Base-by-base conservation (phyloP, 64 coral and sea anemone genomes). In the Acropora tenuis region DNA sequence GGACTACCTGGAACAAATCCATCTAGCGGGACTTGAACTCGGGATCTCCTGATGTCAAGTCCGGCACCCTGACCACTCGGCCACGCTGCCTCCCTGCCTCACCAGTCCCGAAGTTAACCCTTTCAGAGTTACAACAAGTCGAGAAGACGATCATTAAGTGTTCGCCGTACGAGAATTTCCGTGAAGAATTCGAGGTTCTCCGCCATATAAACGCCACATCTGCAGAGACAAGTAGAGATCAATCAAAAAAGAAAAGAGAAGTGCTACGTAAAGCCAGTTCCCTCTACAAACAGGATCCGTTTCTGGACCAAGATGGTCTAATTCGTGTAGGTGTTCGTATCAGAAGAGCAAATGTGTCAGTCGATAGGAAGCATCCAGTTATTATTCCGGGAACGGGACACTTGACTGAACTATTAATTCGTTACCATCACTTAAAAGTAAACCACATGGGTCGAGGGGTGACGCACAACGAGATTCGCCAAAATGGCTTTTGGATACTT, bases 231-330 rank as follows among this genome's bases (percentile, higher is more conserved):
- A 40, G 41, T 73, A 86, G 61, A 71, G 43, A 86, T 30, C 8
- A 69, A 5, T 5, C 61, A 66, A 86, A 42, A 86, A 8, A 86
- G 41, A 85, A 63, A 86, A 86, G 71, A 69, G 60, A 40, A 11
- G 11, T 13, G 1, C 46, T 86, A 43, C 44, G 71, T 59, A 86
- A 9, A 13, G 69, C 83, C 10, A 86, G 83, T 71, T 86, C 42
- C 42, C 47, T 86, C 18, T 86, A 86, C 44, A 46, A 8, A 69
- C 40, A 69, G 83, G 83, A 86, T 86, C 83, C 65, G 8, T 86
- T 86, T 11, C 3, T 86, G 10, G 61, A 86, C 47, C 2, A 71
- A 86, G 2, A 86, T 61, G 83, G 83, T 43, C 55, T 86, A 1
- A 74, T 86, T 4, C 83, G 61, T 6, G 69, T 86, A 5, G 52